Evolutionary conservation across 1,140 invertebrate species (phyloP).

Genomic region (Andricus grossulariae): DNA sequence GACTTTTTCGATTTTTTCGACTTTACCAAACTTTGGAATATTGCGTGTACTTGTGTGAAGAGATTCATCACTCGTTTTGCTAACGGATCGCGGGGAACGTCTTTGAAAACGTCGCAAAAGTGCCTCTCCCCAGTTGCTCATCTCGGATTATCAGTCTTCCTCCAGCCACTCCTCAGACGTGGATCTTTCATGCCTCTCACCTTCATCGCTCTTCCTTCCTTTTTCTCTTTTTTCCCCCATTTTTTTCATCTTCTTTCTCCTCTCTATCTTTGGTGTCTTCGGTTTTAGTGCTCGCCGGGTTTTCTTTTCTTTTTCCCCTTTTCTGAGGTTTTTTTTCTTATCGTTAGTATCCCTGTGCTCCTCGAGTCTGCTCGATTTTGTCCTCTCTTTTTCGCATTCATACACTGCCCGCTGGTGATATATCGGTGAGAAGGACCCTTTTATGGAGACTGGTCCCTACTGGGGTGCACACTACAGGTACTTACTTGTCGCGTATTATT

Average conservation of each 20-base stretch:
- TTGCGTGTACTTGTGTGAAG: neutral
- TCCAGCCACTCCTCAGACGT: constrained; percentile 3
- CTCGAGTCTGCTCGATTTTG: constrained; percentile 30
- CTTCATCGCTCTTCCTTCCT: neutral
- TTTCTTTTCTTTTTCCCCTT: constrained; percentile 33
- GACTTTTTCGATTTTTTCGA: no score
- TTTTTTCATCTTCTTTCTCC: constrained; percentile 18
- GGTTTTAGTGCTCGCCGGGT: constrained; percentile 18
- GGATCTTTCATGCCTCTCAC: constrained; percentile 33
- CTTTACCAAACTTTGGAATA: no score
- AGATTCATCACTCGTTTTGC: neutral
- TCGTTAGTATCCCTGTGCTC: constrained; percentile 15
- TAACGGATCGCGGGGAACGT: neutral
- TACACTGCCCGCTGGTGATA: constrained; percentile 34
- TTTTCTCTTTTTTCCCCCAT: neutral
- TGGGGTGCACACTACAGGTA: constrained; percentile 70
- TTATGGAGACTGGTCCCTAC: constrained; percentile 63
- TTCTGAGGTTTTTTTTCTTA: constrained; percentile 23
- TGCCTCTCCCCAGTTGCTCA: neutral
- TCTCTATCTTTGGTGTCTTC: constrained; percentile 21
- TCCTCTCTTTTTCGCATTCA: constrained; percentile 28
- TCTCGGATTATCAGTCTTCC: constrained; percentile 5
- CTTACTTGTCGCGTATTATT: constrained; percentile 32
- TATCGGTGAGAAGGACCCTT: constrained; percentile 55
- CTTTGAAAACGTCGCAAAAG: constrained; percentile 24